Base-by-base conservation (phyloP, 2,113 vertebrate genomes). In the Dromiciops gliroides region DNA sequence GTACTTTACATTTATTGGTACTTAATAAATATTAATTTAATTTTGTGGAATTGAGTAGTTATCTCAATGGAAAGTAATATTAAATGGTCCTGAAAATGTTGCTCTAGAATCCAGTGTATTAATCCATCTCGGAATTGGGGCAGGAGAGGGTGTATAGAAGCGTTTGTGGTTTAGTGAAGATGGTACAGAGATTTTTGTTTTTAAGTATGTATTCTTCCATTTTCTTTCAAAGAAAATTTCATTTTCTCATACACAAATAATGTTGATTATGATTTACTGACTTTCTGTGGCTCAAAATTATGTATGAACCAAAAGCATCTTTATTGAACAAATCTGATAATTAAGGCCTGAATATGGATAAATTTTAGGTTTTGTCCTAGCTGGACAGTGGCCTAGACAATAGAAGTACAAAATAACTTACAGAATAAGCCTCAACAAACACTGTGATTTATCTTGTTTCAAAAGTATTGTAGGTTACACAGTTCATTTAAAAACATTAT, bases 241-340 rank as follows among this genome's bases (percentile, higher is more conserved):
- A 52, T 88, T 89, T 44, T 91, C 44, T n/a, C 26, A 50, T 37
- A 92, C 88, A 48, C 50, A 94, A 93, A 93, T 92, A 92, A 67
- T 95, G 23, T 37, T 50, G 75, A 94, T 91, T 94, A 91, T 89
- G 51, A 37, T 83, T 91, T 90, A 31, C 3, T 91, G 1, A 48
- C 53, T 95, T 75, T 92, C 48, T 14, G 47, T 94, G 7, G 67
- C 37, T 83, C 5, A 28, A 91, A n/a, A 67, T 47, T 52, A 8
- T 50, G 23, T 16, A 44, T 94, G 50, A 92, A 89, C 22, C 89
- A 89, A 92, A 93, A 89, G 0, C 52, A 94, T 91, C 67, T 97
- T 96, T 94, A 92, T 53, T 91, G 26, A 93, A 51, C 89, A 50
- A 90, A 93, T 93, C 88, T 96, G 31, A 89, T 90, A 94, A 93